A percentile compares a stretch with the other conserved stretches of the same genome.
Conservation (phyloP, 2,888 invertebrate species). For the Eumacrocentrus americanus region DNA sequence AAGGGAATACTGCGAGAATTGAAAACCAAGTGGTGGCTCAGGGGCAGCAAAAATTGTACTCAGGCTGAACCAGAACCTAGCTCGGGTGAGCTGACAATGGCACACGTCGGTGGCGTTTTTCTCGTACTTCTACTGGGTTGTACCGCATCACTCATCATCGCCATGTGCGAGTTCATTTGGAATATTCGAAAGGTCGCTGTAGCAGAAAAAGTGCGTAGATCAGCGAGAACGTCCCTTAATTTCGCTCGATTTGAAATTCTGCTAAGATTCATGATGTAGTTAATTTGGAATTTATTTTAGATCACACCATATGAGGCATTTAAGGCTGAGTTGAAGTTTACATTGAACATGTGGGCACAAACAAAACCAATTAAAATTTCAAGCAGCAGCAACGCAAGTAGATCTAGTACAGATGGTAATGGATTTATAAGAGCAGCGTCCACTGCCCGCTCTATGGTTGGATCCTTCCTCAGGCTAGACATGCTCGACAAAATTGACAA, state of each 20-base stretch:
- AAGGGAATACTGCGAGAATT: conserved; percentile 79
- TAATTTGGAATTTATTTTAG: conserved; percentile 64
- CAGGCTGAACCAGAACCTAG: conserved; percentile 57
- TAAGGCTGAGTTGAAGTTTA: conserved; percentile 73
- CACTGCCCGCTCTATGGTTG: conserved; percentile 49
- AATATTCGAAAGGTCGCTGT: conserved; percentile 80
- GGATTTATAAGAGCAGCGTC: conserved; percentile 47
- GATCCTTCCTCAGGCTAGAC: conserved; percentile 54
- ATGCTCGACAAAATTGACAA: conserved; percentile 53
- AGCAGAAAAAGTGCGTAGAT: conserved; percentile 72
- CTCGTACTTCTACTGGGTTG: conserved; percentile 81
- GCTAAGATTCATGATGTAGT: too few species aligned
- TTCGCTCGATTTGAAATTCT: too few species aligned
- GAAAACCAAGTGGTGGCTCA: conserved; percentile 92
- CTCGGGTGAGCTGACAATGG: conserved; percentile 74
- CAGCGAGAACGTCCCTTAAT: too few species aligned
- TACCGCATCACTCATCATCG: conserved; percentile 73
- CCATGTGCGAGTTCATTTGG: conserved; percentile 84
- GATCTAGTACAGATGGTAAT: conserved; percentile 35
- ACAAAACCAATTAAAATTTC: conserved; percentile 71
- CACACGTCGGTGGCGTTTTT: conserved; percentile 92
- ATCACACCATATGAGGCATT: conserved; percentile 74
- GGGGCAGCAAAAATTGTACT: conserved; percentile 67
- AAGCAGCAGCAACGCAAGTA: conserved; percentile 43
- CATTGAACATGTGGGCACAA: conserved; percentile 74